Conservation (phyloP, 2,888 invertebrate genomes). For the Mesorhabditis sp. region DNA sequence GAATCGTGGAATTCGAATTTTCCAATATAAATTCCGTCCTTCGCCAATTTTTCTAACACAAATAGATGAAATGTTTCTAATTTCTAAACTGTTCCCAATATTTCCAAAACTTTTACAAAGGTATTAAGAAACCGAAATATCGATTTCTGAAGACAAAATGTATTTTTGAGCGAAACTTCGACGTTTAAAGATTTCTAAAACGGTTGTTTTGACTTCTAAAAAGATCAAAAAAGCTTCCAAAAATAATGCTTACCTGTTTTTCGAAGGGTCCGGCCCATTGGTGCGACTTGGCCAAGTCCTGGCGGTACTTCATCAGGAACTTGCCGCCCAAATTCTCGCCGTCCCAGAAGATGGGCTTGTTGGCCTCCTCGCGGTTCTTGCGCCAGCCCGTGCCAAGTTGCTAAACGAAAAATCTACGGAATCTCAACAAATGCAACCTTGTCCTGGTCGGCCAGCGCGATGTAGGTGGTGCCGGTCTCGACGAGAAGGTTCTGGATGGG, state of each 20-base stretch:
- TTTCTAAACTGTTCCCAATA: no score
- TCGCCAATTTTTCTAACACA: no score
- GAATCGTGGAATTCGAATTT: no score
- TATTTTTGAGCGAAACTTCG: no score
- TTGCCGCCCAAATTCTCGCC: conserved; percentile 50
- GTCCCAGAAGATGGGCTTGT: conserved; percentile 49
- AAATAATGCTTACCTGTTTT: conserved; percentile 25
- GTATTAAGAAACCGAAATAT: no score
- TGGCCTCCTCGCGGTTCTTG: conserved; percentile 50
- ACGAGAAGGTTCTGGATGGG: conserved; percentile 44
- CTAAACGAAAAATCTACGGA: conserved; percentile 18
- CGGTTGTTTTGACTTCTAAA: no score
- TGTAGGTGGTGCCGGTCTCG: conserved; percentile 32
- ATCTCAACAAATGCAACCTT: conserved; percentile 28
- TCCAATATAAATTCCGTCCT: no score
- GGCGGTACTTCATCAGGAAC: conserved; percentile 43
- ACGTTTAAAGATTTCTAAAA: no score
- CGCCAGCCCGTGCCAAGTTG: conserved; percentile 52
- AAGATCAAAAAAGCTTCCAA: not conserved
- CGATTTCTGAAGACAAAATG: no score
- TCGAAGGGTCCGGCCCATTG: conserved; percentile 36
- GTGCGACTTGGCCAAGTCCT: conserved; percentile 24
- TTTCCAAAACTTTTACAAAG: no score
- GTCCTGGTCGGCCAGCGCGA: conserved; percentile 48
- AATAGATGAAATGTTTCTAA: no score